Evolutionary conservation across 2,888 invertebrate genomes (phyloP).

Genomic region (Coleophora flavipennella): DNA sequence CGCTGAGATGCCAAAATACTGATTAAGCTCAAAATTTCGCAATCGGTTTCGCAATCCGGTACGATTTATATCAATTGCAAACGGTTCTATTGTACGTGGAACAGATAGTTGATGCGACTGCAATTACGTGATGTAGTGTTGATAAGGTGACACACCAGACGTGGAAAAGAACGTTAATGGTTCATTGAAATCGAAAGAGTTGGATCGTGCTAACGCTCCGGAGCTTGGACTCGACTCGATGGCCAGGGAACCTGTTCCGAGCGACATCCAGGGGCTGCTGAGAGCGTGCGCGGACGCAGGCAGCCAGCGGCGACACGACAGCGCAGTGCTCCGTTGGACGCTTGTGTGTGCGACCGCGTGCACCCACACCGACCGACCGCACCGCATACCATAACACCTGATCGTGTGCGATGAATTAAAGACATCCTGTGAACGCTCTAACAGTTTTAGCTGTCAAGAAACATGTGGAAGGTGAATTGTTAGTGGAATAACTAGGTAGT

Average conservation of each 20-base stretch:
- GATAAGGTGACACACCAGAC: slow-evolving; percentile 52
- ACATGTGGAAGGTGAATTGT: slow-evolving; percentile 34
- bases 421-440: neutral
- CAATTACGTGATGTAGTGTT: slow-evolving; percentile 42
- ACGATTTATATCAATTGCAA: slow-evolving; percentile 14
- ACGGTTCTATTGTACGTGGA: slow-evolving; percentile 16
- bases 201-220: slow-evolving; percentile 37
- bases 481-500: slow-evolving; percentile 26
- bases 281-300: too few species aligned
- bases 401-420: slow-evolving; percentile 13
- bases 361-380: slow-evolving; percentile 29
- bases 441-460: neutral
- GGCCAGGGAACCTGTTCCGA: slow-evolving; percentile 55
- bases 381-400: slow-evolving; percentile 27
- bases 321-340: slow-evolving; percentile 62
- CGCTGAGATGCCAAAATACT: neutral
- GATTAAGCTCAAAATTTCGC: slow-evolving; percentile 9
- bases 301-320: too few species aligned
- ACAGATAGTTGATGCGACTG: slow-evolving; percentile 24
- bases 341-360: slow-evolving; percentile 48
- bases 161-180: slow-evolving; percentile 60
- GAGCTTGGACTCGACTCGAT: slow-evolving; percentile 14
- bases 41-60: slow-evolving; percentile 22
- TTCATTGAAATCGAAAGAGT: slow-evolving; percentile 68
- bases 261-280: slow-evolving; percentile 44